Evolutionary conservation across 1,140 invertebrate genomes (phyloP), one percentile per base, ranked within the genome.

Genomic region (Vanessa tameamea): DNA sequence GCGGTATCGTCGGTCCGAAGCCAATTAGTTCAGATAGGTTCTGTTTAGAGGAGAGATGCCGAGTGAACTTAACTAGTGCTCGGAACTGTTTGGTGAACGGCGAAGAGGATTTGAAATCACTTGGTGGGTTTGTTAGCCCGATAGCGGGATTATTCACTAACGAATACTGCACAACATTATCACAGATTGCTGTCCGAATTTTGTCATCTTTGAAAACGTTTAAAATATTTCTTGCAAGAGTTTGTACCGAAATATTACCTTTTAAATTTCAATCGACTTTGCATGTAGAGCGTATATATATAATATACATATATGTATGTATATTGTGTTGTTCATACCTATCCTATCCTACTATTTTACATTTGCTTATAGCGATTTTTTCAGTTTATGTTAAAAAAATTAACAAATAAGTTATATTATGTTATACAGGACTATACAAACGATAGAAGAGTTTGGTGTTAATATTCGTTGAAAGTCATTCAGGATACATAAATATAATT

Each of bases 11-110:
- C 78, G 76, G 81, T 76, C 81, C 76, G 67, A 65, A 72, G 74
- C 69, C 84, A 82, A 86, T 86, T 86, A 84, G 79, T 79, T 74
- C 61, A 78, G 75, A 77, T 81, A 81, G 77, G 59, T 82, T 80
- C 82, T 81, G 78, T 82, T 77, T 78, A 77, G 73, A 79, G 59
- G 64, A 63, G 69, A 61, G 74, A 76, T 69, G 48, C 73, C 61
- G 64, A 72, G 69, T 57, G 79, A 82, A 78, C 82, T 83, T 76
- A 77, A 77, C 78, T 81, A 72, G 80, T 80, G 69, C 69, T 68
- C 67, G n/a, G 57, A 69, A 61, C 73, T 71, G 71, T 73, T 61
- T 75, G 73, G 68, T 48, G 68, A 75, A 69, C 61, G 73, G 64
- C 57, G 63, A 69, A 75, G 73, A 68, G 73, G 73, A 66, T 75